phyloP scores from a whole-genome alignment of 2,113 vertebrate genomes.

The Rhinichthys klamathensis region DNA sequence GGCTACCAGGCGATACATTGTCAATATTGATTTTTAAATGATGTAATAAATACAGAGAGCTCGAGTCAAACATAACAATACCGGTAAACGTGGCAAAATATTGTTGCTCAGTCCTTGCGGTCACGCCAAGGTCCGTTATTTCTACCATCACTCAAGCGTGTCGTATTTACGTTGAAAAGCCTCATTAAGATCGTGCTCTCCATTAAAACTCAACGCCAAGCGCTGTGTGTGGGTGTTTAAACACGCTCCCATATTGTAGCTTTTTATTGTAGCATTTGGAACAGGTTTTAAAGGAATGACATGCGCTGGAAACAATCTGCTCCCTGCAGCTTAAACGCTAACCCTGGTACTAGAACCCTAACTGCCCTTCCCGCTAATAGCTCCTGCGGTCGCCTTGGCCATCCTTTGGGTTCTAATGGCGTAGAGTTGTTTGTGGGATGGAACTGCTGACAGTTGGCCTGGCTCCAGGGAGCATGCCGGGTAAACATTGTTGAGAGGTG shows the following conservation, averaged over 20 bases:
- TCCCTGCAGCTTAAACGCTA: conserved; percentile 25
- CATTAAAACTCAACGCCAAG: conserved; percentile 31
- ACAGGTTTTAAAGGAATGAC: conserved; percentile 25
- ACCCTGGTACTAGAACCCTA: conserved; percentile 26
- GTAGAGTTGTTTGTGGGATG: conserved; percentile 28
- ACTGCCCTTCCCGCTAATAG: conserved; percentile 29
- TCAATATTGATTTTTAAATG: conserved; percentile 56
- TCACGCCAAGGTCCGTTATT: conserved; percentile 32
- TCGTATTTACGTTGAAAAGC: conserved; percentile 45
- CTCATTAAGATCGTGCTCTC: conserved; percentile 46
- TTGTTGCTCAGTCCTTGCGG: conserved; percentile 35
- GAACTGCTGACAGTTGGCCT: conserved; percentile 58
- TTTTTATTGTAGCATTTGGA: conserved; percentile 25
- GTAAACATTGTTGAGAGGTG: conserved; percentile 52
- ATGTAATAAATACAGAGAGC: conserved; percentile 44
- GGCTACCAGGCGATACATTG: conserved; percentile 52
- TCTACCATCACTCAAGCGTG: conserved; percentile 14
- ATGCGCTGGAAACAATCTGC: conserved; percentile 45
- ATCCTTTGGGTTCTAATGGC: conserved; percentile 34
- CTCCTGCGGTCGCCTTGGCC: conserved; percentile 16
- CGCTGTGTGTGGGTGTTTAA: conserved; percentile 37
- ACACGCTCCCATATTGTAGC: conserved; percentile 28
- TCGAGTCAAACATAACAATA: conserved; percentile 54
- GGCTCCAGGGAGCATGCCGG: conserved; percentile 47
- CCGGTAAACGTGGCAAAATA: conserved; percentile 50